Evolutionary conservation across 2,113 vertebrate genomes (phyloP), one percentile per base, ranked within the genome.

Genomic region (Poicephalus meyeri): DNA sequence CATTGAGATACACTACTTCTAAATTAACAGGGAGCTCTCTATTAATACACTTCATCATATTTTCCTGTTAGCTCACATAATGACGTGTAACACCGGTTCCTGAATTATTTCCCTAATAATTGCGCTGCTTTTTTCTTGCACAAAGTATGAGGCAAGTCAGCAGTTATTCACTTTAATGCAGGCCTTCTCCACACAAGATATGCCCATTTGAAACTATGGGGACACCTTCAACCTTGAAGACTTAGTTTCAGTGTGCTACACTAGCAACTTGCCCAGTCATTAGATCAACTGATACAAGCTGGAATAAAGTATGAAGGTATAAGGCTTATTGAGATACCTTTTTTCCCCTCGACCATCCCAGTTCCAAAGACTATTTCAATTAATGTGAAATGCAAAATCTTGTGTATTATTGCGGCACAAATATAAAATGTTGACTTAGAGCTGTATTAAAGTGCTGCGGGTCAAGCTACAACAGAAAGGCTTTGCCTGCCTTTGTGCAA

Each of bases 101-200:
- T 55, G 35, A 88, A 80, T 77, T 39, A 70, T 80, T 89, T 88
- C 63, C 70, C 35, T 46, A 89, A 18, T 78, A 86, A 68, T 63
- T 53, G 49, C 50, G 35, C 64, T 85, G 56, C 16, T 87, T 47
- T 86, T 91, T 88, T 74, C 58, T 82, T 83, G 61, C 47, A 65
- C 4, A 93, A 91, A 91, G 71, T 53, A 79, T 35, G 46, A 88
- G 50, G 74, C 58, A 88, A 89, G n/a, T 25, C 35, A 84, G 56
- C 41, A 65, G 33, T 85, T 19, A 42, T 41, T 60, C 16, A 29
- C 60, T 58, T 58, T 49, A 80, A 52, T 0, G 0, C 37, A 80
- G 37, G 44, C 60, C 53, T 76, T 85, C 87, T 80, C 52, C n/a
- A 23, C 25, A 70, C 10, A 64, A 81, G 61, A 69, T 52, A 63